phyloP scores from a whole-genome alignment of 2,113 vertebrate species.

The Chionis minor region DNA sequence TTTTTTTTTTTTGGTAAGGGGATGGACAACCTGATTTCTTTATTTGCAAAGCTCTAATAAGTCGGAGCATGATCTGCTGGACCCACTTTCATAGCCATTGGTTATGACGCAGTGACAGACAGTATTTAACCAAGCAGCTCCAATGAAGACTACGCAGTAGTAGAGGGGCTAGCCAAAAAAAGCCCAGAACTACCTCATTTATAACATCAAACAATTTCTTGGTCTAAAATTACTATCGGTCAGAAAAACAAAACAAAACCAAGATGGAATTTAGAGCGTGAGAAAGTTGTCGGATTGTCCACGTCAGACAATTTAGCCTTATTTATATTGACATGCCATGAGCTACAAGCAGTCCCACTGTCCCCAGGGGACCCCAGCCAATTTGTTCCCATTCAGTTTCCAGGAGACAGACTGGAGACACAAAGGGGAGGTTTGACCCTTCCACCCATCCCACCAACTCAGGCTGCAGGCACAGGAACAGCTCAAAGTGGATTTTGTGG shows the following conservation, averaged over 20 bases:
- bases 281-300: not conserved
- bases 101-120: not conserved
- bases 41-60: not conserved
- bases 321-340: not conserved
- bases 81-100: not conserved
- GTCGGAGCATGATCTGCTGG: not conserved
- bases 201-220: not conserved
- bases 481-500: not conserved
- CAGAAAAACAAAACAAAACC: not conserved
- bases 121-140: not conserved
- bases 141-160: not conserved
- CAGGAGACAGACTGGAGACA: not conserved
- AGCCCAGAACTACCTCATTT: not conserved
- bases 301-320: not conserved
- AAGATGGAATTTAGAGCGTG: not conserved
- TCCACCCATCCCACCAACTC: not conserved
- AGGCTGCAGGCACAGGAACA: not conserved
- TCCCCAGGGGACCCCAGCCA: not conserved
- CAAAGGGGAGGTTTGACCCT: not conserved
- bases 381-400: not conserved
- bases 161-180: not conserved
- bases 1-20: not conserved
- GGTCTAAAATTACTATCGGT: not conserved
- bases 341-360: not conserved
- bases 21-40: not conserved